Conservation (phyloP, 2,888 invertebrate species). For the Archaeoteleia sp. region DNA sequence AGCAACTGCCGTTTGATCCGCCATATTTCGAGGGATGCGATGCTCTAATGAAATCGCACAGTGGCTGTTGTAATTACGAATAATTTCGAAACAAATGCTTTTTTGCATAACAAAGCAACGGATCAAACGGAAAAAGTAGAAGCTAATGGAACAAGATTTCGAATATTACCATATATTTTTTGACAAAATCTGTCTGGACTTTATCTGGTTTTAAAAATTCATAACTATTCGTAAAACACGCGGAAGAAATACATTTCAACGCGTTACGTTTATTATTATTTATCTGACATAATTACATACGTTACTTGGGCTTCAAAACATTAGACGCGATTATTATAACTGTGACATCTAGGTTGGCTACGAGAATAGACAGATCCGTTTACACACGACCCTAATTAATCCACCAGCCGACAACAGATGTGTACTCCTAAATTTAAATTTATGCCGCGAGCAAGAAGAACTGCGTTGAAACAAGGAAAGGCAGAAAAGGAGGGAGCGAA, state of each 20-base stretch:
- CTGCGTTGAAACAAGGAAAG: conserved; percentile 1
- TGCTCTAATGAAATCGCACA: conserved; percentile 57
- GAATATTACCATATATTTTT: background rate
- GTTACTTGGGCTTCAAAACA: too few relatives aligned
- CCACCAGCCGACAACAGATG: too few relatives aligned
- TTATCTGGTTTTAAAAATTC: conserved; percentile 1
- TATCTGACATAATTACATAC: too few relatives aligned
- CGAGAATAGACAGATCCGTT: too few relatives aligned
- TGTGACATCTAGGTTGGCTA: too few relatives aligned
- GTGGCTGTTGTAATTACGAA: conserved; percentile 69
- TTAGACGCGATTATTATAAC: too few relatives aligned
- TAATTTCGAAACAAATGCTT: conserved; percentile 70
- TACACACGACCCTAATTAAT: too few relatives aligned
- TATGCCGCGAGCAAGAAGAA: too few relatives aligned
- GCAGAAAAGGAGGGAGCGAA: conserved; percentile 18
- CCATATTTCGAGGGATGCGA: conserved; percentile 53
- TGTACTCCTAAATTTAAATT: too few relatives aligned
- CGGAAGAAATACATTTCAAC: too few relatives aligned
- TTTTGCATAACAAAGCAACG: conserved; percentile 58
- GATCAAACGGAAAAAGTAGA: background rate
- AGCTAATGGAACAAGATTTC: background rate
- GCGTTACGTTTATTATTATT: too few relatives aligned
- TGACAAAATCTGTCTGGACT: background rate
- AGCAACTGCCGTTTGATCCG: conserved; percentile 72
- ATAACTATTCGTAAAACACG: too few relatives aligned